Evolutionary conservation across 2,888 invertebrate species (phyloP), one percentile per base, ranked within the genome.

Genomic region (Nezara viridula): DNA sequence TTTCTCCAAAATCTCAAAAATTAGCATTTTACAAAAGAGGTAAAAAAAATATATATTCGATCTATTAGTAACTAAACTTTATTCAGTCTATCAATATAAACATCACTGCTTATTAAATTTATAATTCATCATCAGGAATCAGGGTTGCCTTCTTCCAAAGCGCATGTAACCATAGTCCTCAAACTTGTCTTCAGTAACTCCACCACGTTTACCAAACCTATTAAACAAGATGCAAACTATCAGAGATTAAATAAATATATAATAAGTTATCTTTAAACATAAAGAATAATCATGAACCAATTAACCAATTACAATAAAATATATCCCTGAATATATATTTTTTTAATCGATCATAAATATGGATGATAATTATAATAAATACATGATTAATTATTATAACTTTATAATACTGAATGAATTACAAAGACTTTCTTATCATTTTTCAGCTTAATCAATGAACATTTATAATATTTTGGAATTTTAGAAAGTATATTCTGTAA

Each of bases 91-190:
- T 81, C 81, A 47, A 81, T 81, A 52, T 32, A 52, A 86, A 55
- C 55, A 37, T 86, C 50, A 86, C 86, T 40, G 50, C 50, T 81
- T 81, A 81, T 81, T 81, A 77, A 77, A 24, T 47, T 16, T n/a
- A 44, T 44, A n/a, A 81, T 44, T 24, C 24, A 81, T 77, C 3
- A 24, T n/a, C 44, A 44, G 14, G n/a, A 81, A 49, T 88, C 88
- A 89, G 37, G 89, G 66, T 40, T 66, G 89, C 21, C 91, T 90
- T 85, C 91, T 90, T 40, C 91, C 91, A 85, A 91, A 91, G 77
- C 91, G 88, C 91, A 91, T 91, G 90, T 91, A 91, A 21, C 91
- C 91, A 88, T 91, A 91, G 86, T 91, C 91, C 86, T 91, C 91
- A 73, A 91, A 90, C 50, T 91, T 91, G 60, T 90, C 91, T 66